Evolutionary conservation across 2,797 vertebrate species (phyloP).

Genomic region (Amblyraja radiata): DNA sequence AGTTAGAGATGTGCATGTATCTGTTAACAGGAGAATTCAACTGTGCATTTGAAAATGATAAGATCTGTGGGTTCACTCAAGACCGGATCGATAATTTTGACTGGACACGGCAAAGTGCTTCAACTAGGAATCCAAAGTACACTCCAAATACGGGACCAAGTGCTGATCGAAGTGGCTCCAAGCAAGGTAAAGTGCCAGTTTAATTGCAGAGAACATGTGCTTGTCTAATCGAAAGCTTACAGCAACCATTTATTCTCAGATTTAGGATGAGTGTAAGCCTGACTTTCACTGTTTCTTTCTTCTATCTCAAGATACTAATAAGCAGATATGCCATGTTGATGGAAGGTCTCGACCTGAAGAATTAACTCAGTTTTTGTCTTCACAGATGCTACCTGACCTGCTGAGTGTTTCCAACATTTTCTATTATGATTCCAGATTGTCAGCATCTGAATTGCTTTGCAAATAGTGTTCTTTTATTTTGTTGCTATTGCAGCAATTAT

Average conservation of each 20-base stretch:
- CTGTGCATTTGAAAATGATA: conserved; percentile 92
- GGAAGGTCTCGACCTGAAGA: no score
- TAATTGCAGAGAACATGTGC: not conserved
- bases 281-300: not conserved
- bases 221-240: not conserved
- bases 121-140: conserved; percentile 89
- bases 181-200: conserved; percentile 70
- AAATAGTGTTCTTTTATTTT: not conserved
- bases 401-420: no score
- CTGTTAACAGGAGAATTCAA: conserved; percentile 83
- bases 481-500: not conserved
- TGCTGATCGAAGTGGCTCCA: conserved; percentile 80
- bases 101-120: conserved; percentile 92
- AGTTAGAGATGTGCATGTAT: not conserved
- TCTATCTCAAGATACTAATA: not conserved
- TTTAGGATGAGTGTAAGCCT: not conserved
- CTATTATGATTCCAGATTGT: no score
- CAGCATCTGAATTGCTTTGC: no score
- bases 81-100: conserved; percentile 95
- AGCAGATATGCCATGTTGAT: no score
- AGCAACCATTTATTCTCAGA: not conserved
- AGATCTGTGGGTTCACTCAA: conserved; percentile 93
- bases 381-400: no score
- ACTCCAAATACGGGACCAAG: conserved; percentile 95
- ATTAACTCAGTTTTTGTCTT: no score